Evolutionary conservation across 2,888 invertebrate species (phyloP), one percentile per base, ranked within the genome.

Genomic region (Eustalomyia histrio): DNA sequence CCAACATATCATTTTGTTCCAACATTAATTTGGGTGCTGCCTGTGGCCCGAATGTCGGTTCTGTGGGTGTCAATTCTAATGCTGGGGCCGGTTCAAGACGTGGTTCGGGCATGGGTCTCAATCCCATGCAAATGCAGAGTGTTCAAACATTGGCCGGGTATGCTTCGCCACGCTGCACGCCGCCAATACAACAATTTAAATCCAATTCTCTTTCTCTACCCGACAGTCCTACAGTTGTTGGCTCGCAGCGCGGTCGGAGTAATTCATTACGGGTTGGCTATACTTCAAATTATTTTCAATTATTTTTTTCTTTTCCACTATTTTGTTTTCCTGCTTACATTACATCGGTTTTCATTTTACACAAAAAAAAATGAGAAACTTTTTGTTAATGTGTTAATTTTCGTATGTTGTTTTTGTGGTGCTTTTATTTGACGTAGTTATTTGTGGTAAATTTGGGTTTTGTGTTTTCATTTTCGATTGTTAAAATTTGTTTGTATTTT

Each of bases 1-100:
- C 97, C 68, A 97, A 97, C 91, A 97, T 97, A 86, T 97, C 96
- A 88, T 96, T 96, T 90, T 96, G 96, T 90, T 96, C 96, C 67
- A 95, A 95, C 88, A 94, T 95, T 24, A 91, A 95, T 80, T 92
- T 95, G 81, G 93, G 93, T 50, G 93, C 93, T 84, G 92, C 92
- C 58, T 92, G 92, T 50, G 92, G 92, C 89, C 67, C 91, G 88
- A 86, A 91, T 90, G 75, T 92, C 91, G 85, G 90, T 89, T 92
- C 92, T 68, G 80, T 81, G 69, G 86, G 91, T 90, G 83, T 86
- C 72, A 86, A 85, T 83, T 85, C 87, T 74, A 85, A 85, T 84
- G 83, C 86, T 78, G 79, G 92, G 91, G 85, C 91, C 89, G 93
- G 93, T 80, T 94, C 94, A 88, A 92, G 95, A 82, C 92, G 95